phyloP scores from a whole-genome alignment of 2,888 invertebrate species.

The Apodemia zela region DNA sequence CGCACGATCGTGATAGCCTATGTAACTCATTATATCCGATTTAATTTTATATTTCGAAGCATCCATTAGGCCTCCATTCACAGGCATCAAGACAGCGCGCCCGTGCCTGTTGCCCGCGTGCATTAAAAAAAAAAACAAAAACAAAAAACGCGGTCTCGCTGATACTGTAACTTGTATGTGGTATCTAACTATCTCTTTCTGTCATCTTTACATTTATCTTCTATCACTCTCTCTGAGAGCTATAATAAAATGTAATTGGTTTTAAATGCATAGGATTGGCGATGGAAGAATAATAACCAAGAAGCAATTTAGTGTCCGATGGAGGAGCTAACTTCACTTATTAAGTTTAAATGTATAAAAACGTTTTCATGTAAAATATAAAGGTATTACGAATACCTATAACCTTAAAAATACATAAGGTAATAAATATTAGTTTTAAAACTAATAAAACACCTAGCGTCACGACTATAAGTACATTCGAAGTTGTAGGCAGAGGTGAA shows the following conservation, averaged over 20 bases:
- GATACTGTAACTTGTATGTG: constrained; percentile 46
- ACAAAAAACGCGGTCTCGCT: constrained; percentile 36
- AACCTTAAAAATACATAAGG: constrained; percentile 12
- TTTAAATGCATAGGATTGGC: constrained; percentile 78
- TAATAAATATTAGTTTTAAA: too few relatives aligned
- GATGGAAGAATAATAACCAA: constrained; percentile 57
- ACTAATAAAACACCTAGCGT: too few relatives aligned
- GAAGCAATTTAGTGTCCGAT: constrained; percentile 59
- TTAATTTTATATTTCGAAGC: constrained; percentile 69
- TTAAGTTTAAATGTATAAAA: constrained; percentile 52
- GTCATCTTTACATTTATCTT: constrained; percentile 34
- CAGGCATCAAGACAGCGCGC: constrained; percentile 49
- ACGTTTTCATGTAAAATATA: constrained; percentile 57
- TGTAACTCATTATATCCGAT: constrained; percentile 66
- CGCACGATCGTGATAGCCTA: constrained; percentile 51
- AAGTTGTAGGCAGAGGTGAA: too few relatives aligned
- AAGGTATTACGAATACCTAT: too few relatives aligned
- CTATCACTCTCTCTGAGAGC: constrained; percentile 47
- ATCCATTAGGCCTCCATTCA: constrained; percentile 67
- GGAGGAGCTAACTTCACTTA: constrained; percentile 52
- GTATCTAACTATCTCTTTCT: constrained; percentile 46
- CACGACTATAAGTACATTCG: too few relatives aligned
- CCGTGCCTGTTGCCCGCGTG: constrained; percentile 42
- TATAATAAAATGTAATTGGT: constrained; percentile 77
- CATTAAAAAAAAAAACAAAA: constrained; percentile 42